Conservation (phyloP, 2,113 vertebrate genomes). For the Callipepla californica region DNA sequence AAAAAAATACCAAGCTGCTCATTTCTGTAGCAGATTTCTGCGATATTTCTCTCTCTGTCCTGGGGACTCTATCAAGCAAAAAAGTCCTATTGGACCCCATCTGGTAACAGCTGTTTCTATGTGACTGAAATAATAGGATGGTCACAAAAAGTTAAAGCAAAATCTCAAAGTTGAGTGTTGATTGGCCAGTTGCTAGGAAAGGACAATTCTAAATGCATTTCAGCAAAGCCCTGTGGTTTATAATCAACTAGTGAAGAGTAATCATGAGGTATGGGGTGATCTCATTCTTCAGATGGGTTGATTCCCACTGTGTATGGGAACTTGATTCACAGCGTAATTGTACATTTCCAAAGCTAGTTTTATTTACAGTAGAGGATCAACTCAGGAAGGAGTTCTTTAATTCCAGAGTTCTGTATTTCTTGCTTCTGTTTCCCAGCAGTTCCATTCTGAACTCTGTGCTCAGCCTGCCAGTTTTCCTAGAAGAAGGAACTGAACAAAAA, state of each 20-base stretch:
- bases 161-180: accelerated
- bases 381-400: neutral
- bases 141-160: too few relatives aligned
- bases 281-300: neutral
- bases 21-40: neutral
- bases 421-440: neutral
- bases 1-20: neutral
- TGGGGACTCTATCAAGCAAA: accelerated
- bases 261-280: neutral
- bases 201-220: neutral
- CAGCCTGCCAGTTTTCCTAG: neutral
- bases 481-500: neutral
- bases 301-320: neutral
- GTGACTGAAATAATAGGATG: neutral
- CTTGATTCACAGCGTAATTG: too few relatives aligned
- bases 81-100: neutral
- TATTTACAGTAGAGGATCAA: neutral
- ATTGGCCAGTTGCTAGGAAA: neutral
- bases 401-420: neutral
- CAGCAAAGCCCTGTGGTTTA: neutral
- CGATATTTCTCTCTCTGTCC: neutral
- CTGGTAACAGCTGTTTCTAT: neutral
- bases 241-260: neutral
- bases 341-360: neutral
- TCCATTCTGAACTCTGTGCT: neutral